Evolutionary conservation across 2,113 vertebrate genomes (phyloP).

Genomic region (Dipodomys ordii): DNA sequence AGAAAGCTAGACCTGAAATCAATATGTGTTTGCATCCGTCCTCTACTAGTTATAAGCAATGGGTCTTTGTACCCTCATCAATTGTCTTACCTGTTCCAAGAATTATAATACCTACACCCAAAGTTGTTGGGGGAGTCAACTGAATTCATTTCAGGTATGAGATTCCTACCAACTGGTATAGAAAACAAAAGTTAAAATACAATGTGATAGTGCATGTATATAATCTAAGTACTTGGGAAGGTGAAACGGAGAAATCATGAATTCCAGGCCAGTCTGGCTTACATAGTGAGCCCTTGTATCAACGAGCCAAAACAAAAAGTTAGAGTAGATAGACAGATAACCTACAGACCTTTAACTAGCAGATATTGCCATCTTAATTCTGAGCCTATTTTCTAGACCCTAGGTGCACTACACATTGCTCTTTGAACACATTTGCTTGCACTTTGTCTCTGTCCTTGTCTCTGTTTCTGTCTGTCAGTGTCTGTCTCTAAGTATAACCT

Average conservation of each 20-base stretch:
- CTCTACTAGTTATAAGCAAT: not conserved
- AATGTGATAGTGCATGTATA: no score
- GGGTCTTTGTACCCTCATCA: not conserved
- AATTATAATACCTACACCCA: not conserved
- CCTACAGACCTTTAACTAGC: not conserved
- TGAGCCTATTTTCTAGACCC: not conserved
- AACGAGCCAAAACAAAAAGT: no score
- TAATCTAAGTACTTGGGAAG: no score
- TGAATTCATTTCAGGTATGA: not conserved
- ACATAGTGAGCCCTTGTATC: no score
- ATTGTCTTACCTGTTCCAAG: not conserved
- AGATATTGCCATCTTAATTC: not conserved
- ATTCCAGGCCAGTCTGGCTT: no score
- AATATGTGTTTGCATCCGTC: not conserved
- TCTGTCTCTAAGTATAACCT: no score
- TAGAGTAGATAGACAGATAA: no score
- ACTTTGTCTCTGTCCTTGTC: no score
- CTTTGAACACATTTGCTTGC: accelerated
- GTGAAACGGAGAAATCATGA: no score
- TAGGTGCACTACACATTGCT: accelerated
- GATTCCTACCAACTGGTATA: not conserved
- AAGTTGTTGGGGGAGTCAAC: not conserved
- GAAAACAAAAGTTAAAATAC: not conserved
- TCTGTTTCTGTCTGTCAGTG: no score
- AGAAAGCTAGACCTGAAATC: not conserved